A percentile compares a stretch with the other conserved stretches of the same genome.
These are phyloP conservation scores for Callopanchax toddi DNA, from an alignment of 2,113 vertebrate species.

Conservation along the genomic window DNA sequence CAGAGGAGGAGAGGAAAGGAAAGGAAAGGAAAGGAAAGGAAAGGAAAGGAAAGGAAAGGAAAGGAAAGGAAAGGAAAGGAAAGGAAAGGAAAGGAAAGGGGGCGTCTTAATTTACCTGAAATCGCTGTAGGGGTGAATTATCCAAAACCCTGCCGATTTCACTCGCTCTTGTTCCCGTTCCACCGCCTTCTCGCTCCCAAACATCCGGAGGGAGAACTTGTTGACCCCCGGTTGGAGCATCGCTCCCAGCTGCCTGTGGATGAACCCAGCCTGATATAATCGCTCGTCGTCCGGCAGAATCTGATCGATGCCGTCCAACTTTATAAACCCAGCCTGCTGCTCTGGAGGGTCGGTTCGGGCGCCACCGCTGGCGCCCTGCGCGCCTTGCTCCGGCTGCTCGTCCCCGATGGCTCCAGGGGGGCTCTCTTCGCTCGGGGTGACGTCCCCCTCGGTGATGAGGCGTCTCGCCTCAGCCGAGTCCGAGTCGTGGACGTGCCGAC, in stretches of 20 bases:
- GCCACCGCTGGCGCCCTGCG: constrained; percentile 74
- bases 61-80: too few species aligned
- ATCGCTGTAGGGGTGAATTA: constrained; percentile 99
- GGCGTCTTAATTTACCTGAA: constrained; percentile 89
- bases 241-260: constrained; percentile 96
- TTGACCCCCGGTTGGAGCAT: constrained; percentile 99
- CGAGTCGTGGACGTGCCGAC: constrained; percentile 88
- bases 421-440: constrained; percentile 82
- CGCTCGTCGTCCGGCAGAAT: constrained; percentile 92
- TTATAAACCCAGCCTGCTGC: constrained; percentile 84
- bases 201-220: constrained; percentile 99
- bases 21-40: too few species aligned
- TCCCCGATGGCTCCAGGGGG: constrained; percentile 85
- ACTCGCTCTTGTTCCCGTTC: constrained; percentile 97
- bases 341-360: constrained; percentile 73
- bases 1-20: not conserved
- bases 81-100: too few species aligned
- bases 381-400: constrained; percentile 78
- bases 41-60: too few species aligned
- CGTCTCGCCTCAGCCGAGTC: constrained; percentile 91
- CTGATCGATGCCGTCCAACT: constrained; percentile 92
- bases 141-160: constrained; percentile 98
- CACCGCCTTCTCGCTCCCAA: constrained; percentile 99
- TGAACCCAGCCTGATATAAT: constrained; percentile 92
- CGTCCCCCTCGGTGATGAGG: constrained; percentile 91